Conservation (phyloP, 92 coral and sea anemone species). For the Isaurus tuberculatus region DNA sequence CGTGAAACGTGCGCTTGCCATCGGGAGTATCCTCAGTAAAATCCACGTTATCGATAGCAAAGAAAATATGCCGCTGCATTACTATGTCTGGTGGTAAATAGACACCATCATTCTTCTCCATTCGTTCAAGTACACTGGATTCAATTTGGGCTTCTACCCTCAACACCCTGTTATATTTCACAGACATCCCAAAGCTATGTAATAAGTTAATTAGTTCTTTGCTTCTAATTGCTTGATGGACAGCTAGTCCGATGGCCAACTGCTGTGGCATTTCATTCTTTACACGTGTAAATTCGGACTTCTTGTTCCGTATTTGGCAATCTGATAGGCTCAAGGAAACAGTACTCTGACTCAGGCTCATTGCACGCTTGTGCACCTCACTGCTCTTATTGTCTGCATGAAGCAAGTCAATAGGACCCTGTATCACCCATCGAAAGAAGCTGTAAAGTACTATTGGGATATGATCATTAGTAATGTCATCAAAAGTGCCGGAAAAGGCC, state of each 20-base stretch:
- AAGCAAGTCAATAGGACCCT: not conserved
- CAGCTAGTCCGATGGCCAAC: slow-evolving; percentile 52
- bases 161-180: slow-evolving; percentile 50
- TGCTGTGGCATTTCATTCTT: slow-evolving; percentile 48
- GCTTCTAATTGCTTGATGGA: slow-evolving; percentile 55
- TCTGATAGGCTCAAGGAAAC: slow-evolving; percentile 42
- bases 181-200: slow-evolving; percentile 52
- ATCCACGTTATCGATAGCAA: slow-evolving; percentile 64
- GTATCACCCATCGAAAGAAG: slow-evolving; percentile 9
- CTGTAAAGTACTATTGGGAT: not conserved
- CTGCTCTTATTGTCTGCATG: slow-evolving; percentile 39
- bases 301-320: slow-evolving; percentile 22
- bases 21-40: slow-evolving; percentile 57
- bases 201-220: slow-evolving; percentile 38
- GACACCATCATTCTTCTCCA: slow-evolving; percentile 47
- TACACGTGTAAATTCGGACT: not conserved
- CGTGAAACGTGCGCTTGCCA: slow-evolving; percentile 46
- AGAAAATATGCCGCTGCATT: slow-evolving; percentile 52
- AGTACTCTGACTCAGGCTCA: slow-evolving; percentile 35
- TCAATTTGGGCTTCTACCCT: slow-evolving; percentile 52
- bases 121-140: slow-evolving; percentile 16
- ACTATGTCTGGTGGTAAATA: slow-evolving; percentile 67
- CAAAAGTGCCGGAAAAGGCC: not conserved
- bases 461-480: not conserved
- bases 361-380: slow-evolving; percentile 54